Evolutionary conservation across 2,797 vertebrate species (phyloP), one percentile per base, ranked within the genome.

Genomic region (Notoglanidium macrostoma): DNA sequence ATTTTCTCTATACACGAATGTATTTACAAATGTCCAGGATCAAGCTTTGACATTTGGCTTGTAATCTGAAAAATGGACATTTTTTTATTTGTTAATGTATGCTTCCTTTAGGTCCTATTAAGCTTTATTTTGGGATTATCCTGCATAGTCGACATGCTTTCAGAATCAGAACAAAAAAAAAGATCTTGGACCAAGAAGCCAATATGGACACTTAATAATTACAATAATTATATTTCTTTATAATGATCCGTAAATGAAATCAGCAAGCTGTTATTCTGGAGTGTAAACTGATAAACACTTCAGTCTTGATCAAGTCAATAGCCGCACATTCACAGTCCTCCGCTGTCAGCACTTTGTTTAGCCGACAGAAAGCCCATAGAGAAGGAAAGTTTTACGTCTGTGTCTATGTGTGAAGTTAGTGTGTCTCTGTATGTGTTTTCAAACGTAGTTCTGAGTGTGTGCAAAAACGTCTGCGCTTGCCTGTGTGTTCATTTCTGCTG

Each of bases 291-390:
- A 46, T 54, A 9, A 10, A 54, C 74, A 55, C 15, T 55, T 77
- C n/a, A 17, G 8, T 32, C 51, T 32, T 57, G 17, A 57, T 57
- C 29, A 57, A 11, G 17, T 35, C 51, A 32, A 19, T 17, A 54
- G 74, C 49, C 21, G 51, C 57, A 57, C 51, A 78, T 72, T 23
- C 23, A 72, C 21, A 32, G 29, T 26, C 29, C 59, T 51, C 85
- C 73, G 79, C 90, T 91, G 93, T 96, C 96, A 96, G 96, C 96
- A 93, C 93, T 89, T 95, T 94, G 93, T 68, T 84, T 40, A 77
- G 57, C 82, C 40, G 10, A 86, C 77, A 82, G 40, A 82, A 88
- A 72, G 81, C 81, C 49, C 49, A 54, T 29, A 21, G 17, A 35
- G 15, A 74, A 74, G 55, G 77, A 74, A 74, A 67, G 77, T 17